Evolutionary conservation across 2,113 vertebrate species (phyloP), one percentile per base, ranked within the genome.

Genomic region (Megaceryle maxima): DNA sequence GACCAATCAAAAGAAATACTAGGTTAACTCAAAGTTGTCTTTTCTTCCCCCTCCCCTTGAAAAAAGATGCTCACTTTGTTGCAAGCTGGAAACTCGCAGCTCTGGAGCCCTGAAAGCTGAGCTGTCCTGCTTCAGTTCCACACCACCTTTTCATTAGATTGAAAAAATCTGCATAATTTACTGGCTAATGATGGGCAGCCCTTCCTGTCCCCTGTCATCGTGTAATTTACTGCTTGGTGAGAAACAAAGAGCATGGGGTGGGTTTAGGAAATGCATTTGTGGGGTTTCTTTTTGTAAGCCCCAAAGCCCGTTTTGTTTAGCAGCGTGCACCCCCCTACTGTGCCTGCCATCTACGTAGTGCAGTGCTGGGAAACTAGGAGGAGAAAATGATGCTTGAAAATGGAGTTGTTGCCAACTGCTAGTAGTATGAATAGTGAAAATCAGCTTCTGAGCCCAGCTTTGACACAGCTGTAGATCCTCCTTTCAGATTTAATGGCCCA

Each of bases 401-500:
- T 17, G 28, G 77, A 95, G 75, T 41, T 80, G 48, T 57, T 92
- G 81, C 81, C 89, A 82, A 60, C 63, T n/a, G n/a, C 41, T 72
- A 28, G 53, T 33, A n/a, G 7, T 29, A 75, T 16, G 59, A 68
- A 83, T 37, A 78, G 81, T 9, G 70, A 79, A 87, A 91, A 94
- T 81, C 91, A 69, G 66, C 84, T 87, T 51, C 83, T 13, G 69
- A 75, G 87, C 33, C 6, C 81, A 33, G 73, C 83, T 94, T 75
- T 75, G 80, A 76, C 81, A 73, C 91, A 94, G 91, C 53, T 78
- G 93, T 43, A 96, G 70, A 73, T 64, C 56, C 48, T 87, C 88
- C 84, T 91, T 79, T 33, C 66, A 80, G 70, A 91, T 85, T 79
- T 94, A 95, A 94, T 69, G 84, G 81, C 74, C 94, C 93, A 96